Base-by-base conservation (phyloP, 2,888 invertebrate species). In the Epinotia bilunana region DNA sequence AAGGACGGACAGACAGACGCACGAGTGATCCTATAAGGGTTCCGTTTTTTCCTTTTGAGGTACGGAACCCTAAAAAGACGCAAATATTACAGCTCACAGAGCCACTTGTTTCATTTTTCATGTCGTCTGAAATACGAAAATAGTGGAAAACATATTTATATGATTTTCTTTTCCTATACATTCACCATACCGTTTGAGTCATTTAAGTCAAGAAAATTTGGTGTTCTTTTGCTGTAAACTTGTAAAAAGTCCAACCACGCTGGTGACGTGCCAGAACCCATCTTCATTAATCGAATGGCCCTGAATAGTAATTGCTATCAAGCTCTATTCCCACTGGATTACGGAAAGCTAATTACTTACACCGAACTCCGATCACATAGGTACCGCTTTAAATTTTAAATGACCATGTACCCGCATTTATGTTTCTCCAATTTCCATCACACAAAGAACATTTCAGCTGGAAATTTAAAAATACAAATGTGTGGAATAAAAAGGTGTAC, bases 331-430 rank as follows among this genome's bases (percentile, higher is more conserved):
- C 74, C 74, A 3, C 20, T 20, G 58, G 69, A 46, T 65, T 55
- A 63, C 23, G 64, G 43, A 58, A 60, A 70, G 58, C 70, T 74
- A 74, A 74, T 74, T 64, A 74, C 74, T 70, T 70, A 74, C 49
- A 58, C n/a, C 53, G 68, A 39, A 64, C 18, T 39, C 61, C 49
- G 58, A 62, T 62, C 70, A 33, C 70, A 53, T 53, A n/a, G 53
- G n/a, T 53, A 20, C 61, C 23, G 58, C 69, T 69, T 60, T 69
- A 69, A 60, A 60, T 60, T 69, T 69, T 60, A 69, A 69, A 69
- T 69, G 58, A 46, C 39, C 57, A 16, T 43, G 58, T 43, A 23
- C 58, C 58, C 39, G 43, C n/a, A 57, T 68, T 68, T 55, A 57
- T 69, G 23, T 69, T 39, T 9, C 39, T 9, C 39, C 43, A 46